Percentiles rank a stretch among this genome's conserved stretches.
Conservation (phyloP, 2,888 invertebrate genomes). For the Nebria salina region DNA sequence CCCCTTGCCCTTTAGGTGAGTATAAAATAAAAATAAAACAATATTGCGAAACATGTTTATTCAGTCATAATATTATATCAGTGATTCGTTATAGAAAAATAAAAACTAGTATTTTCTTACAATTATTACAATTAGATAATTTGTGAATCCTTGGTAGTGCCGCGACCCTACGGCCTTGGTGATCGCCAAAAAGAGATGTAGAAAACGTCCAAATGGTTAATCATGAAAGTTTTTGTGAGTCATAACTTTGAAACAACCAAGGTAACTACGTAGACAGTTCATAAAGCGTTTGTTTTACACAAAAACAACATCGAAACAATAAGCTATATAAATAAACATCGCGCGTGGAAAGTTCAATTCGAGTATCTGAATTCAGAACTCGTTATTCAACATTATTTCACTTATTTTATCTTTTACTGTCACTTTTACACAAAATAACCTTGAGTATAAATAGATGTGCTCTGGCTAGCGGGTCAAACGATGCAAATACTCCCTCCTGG, state of each 20-base stretch:
- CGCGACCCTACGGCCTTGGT: conserved; percentile 31
- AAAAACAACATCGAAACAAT: neutral
- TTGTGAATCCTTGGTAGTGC: neutral
- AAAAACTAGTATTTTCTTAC: neutral
- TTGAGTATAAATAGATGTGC: too few relatives aligned
- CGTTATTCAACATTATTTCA: too few relatives aligned
- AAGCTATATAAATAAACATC: neutral
- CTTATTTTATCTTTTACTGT: too few relatives aligned
- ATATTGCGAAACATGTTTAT: neutral
- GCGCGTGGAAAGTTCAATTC: too few relatives aligned
- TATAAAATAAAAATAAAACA: neutral
- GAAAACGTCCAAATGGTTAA: neutral
- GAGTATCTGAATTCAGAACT: too few relatives aligned
- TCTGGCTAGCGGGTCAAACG: too few relatives aligned
- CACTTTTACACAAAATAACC: too few relatives aligned
- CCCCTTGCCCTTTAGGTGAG: neutral
- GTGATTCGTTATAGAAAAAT: too few relatives aligned
- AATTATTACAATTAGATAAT: conserved; percentile 4
- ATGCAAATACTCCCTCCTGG: too few relatives aligned
- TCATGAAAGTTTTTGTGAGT: conserved; percentile 30
- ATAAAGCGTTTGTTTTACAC: neutral
- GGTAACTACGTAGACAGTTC: conserved; percentile 17
- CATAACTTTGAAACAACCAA: conserved; percentile 22
- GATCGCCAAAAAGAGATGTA: conserved; percentile 28
- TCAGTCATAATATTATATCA: too few relatives aligned